Evolutionary conservation across 2,113 vertebrate species (phyloP).

Genomic region (Channa maculata): DNA sequence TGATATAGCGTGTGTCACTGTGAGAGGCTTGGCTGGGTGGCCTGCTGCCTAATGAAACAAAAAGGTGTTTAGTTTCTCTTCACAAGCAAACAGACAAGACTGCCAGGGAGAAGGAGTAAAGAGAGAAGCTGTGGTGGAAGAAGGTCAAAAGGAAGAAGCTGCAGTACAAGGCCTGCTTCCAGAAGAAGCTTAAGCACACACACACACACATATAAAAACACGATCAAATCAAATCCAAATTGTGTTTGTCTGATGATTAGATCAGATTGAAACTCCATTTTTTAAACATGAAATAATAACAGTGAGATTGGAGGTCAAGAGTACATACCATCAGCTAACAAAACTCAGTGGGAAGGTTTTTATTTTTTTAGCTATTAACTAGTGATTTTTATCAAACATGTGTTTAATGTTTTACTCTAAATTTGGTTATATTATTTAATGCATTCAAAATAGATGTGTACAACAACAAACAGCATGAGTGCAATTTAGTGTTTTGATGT

Average conservation of each 20-base stretch:
- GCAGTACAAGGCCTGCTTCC: constrained; percentile 30
- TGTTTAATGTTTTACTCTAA: no score
- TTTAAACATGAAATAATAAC: no score
- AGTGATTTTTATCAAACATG: no score
- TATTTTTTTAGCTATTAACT: background rate
- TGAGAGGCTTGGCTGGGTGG: constrained; percentile 22
- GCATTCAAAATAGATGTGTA: background rate
- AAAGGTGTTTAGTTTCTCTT: constrained; percentile 38
- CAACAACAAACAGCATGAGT: background rate
- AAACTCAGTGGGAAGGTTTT: background rate
- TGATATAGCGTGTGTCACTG: constrained; percentile 8
- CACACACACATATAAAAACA: background rate
- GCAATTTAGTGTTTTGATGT: constrained; percentile 4
- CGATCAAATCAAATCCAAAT: background rate
- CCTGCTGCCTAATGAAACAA: constrained; percentile 35
- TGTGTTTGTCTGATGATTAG: constrained; percentile 1
- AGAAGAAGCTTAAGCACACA: constrained; percentile 33
- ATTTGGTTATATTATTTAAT: no score
- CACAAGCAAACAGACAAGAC: constrained; percentile 52
- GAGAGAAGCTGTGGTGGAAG: constrained; percentile 28
- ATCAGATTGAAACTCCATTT: no score
- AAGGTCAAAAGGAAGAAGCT: constrained; percentile 29
- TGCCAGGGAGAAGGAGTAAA: constrained; percentile 40
- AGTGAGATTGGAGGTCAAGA: no score
- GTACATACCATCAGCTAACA: background rate